Base-by-base conservation (phyloP, 2,888 invertebrate species). In the Amiota minor region DNA sequence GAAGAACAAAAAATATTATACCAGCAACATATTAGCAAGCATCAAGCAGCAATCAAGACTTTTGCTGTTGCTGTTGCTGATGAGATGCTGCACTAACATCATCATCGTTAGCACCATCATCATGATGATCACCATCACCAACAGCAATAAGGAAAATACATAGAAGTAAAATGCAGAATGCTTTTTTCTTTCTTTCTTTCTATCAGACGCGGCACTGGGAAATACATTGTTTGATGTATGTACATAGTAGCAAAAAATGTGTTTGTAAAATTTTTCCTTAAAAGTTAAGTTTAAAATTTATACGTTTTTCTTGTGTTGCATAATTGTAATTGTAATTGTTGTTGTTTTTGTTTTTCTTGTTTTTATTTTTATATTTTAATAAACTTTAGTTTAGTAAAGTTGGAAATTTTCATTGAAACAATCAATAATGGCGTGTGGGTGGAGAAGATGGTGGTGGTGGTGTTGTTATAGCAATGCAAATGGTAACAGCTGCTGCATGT, bases 331-430 rank as follows among this genome's bases (percentile, higher is more conserved):
- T 56, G 56, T n/a, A 0, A 8, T 56, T 18, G 4, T 56, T 59
- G 4, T 59, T 59, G 16, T 20, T 12, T 12, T 8, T 59, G 59
- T 18, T 20, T 59, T 20, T 18, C 20, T 59, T 59, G 59, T 16
- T 35, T 35, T n/a, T n/a, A n/a, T n/a, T n/a, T n/a, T n/a, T n/a
- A n/a, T 35, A 59, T 59, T 59, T 59, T 20, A 59, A 59, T n/a
- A 16, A 18, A 59, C 59, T 59, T 20, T 23, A 59, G 18, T 35
- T 35, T 4, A 6, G 35, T 35, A 35, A 59, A 59, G 59, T 18
- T 18, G 16, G 18, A 16, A 59, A 59, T 18, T 18, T 35, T 35
- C 35, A 35, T 35, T 23, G 59, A 20, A 59, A 20, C 59, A 16
- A 59, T 59, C 59, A 59, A 20, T 35, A 35, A 35, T 35, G 35